Conservation (phyloP, 2,797 vertebrate genomes). For the Chromis chromis region DNA sequence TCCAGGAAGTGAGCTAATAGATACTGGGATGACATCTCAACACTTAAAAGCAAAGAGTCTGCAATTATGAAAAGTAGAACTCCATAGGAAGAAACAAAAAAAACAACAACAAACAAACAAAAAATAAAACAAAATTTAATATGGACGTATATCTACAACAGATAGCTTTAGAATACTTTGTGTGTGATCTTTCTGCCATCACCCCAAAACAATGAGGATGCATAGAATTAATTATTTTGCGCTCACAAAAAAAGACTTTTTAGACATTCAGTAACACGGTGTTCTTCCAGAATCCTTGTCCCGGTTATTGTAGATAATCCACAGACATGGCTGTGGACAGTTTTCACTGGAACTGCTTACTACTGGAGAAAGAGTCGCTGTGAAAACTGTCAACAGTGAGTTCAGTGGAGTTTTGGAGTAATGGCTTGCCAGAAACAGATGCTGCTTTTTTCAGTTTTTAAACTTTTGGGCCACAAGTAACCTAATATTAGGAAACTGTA, state of each 20-base stretch:
- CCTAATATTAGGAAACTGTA: too few species aligned
- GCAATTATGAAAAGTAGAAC: conserved; percentile 37
- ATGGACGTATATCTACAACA: too few species aligned
- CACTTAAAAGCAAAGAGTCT: conserved; percentile 42
- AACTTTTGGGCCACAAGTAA: too few species aligned
- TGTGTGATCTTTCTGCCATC: not conserved
- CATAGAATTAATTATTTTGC: not conserved
- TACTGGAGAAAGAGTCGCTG: not conserved
- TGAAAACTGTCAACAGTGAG: not conserved
- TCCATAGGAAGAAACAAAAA: not conserved
- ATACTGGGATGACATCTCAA: conserved; percentile 31
- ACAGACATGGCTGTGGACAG: not conserved
- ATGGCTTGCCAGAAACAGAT: not conserved
- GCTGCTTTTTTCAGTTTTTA: not conserved
- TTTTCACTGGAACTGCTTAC: not conserved
- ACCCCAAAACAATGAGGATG: not conserved
- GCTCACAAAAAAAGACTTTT: too few species aligned
- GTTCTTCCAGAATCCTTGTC: too few species aligned
- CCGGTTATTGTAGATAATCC: too few species aligned
- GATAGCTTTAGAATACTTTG: too few species aligned
- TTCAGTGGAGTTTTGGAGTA: not conserved
- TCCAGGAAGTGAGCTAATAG: conserved; percentile 1
- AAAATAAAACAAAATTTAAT: not conserved
- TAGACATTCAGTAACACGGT: too few species aligned
- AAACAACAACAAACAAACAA: not conserved